Percentiles rank a stretch among this genome's conserved stretches.
phyloP scores from a whole-genome alignment of 2,113 vertebrate species.

The Amphilophus citrinellus region DNA sequence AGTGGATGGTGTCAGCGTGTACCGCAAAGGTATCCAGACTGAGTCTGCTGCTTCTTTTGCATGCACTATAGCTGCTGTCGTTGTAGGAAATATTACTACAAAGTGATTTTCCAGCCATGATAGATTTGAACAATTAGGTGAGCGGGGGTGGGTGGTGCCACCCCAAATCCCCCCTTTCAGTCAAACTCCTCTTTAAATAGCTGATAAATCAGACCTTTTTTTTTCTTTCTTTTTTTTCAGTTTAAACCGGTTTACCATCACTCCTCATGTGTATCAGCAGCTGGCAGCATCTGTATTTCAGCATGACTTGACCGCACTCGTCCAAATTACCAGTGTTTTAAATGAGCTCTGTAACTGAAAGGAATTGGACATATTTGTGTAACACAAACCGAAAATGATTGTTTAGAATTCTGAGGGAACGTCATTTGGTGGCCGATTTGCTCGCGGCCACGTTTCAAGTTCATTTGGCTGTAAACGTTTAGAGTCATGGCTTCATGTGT shows the following conservation, averaged over 20 bases:
- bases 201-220: no score
- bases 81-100: background rate
- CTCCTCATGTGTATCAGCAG: no score
- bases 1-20: background rate
- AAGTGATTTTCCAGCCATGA: background rate
- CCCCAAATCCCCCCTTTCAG: no score
- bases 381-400: conserved; percentile 7
- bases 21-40: background rate
- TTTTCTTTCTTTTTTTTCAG: no score
- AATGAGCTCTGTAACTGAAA: background rate
- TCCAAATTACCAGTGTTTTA: background rate
- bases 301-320: background rate
- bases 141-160: no score
- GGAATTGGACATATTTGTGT: background rate
- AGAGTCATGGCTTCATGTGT: conserved; percentile 46
- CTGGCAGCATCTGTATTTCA: no score
- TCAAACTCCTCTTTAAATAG: no score
- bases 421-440: conserved; percentile 37
- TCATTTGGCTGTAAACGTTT: conserved; percentile 40
- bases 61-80: background rate
- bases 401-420: conserved; percentile 6
- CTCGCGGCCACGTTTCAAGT: conserved; percentile 28
- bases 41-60: background rate
- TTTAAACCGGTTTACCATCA: no score
- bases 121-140: no score